Conservation (phyloP, 2,888 invertebrate species). For the Merodon equestris region DNA sequence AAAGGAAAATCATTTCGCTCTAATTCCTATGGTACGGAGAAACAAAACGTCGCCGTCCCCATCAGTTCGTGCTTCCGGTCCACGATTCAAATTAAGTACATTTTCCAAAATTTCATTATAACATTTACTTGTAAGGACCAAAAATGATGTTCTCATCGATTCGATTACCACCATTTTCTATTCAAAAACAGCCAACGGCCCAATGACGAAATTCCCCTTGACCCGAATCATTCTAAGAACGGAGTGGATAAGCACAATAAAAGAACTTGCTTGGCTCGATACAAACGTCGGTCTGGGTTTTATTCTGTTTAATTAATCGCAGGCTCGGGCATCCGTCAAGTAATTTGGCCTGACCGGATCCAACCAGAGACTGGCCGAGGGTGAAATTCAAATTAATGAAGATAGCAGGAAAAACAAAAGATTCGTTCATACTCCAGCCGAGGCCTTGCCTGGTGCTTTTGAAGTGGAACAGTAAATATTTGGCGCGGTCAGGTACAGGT, state of each 20-base stretch:
- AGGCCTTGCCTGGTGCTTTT: no score
- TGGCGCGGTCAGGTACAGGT: no score
- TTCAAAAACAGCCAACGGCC: no score
- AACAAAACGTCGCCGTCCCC: neutral
- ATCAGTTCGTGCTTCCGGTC: no score
- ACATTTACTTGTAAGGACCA: constrained; percentile 37
- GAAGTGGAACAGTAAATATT: no score
- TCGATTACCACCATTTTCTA: neutral
- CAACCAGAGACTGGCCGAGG: no score
- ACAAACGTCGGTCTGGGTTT: constrained; percentile 19
- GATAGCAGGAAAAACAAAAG: no score
- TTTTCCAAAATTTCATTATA: constrained; percentile 47
- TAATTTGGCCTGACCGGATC: neutral
- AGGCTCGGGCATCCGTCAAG: constrained; percentile 20
- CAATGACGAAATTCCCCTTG: constrained; percentile 20
- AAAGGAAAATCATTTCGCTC: constrained; percentile 43
- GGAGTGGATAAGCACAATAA: no score
- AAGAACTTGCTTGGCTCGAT: neutral
- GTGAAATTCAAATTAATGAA: no score
- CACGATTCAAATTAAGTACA: constrained; percentile 58
- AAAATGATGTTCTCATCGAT: constrained; percentile 40
- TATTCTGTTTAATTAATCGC: constrained; percentile 44
- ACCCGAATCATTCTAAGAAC: constrained; percentile 40
- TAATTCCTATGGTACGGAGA: constrained; percentile 33
- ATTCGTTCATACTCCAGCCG: no score